A percentile compares a stretch with the other conserved stretches of the same genome.
phyloP scores from a whole-genome alignment of 2,113 vertebrate genomes.

The Lepus europaeus region DNA sequence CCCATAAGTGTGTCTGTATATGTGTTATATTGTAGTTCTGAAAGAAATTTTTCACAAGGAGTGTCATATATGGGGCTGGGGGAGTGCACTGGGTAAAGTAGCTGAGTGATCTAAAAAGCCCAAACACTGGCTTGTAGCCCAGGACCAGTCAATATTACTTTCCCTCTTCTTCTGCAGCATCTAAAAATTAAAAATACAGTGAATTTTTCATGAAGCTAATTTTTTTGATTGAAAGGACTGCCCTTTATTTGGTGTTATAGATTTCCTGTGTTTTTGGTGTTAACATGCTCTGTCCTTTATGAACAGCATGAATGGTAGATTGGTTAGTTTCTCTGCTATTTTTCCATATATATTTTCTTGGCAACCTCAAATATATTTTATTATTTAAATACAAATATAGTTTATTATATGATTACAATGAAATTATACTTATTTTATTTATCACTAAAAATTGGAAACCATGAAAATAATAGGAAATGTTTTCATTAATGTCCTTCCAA shows the following conservation, averaged over 20 bases:
- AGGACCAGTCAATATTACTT: background rate
- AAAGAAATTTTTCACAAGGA: slow-evolving; percentile 41
- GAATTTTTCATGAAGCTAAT: slow-evolving; percentile 58
- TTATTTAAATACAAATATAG: background rate
- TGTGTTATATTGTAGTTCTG: slow-evolving; percentile 7
- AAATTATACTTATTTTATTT: slow-evolving; percentile 8
- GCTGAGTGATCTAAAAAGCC: slow-evolving; percentile 38
- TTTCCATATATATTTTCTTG: slow-evolving; percentile 37
- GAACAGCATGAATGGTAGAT: background rate
- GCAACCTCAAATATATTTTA: slow-evolving; percentile 1
- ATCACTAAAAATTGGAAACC: slow-evolving; percentile 31
- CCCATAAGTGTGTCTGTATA: background rate
- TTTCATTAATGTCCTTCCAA: slow-evolving; percentile 25
- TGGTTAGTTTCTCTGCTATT: slow-evolving; percentile 35
- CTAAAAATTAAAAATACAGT: slow-evolving; percentile 57
- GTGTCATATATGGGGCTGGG: background rate
- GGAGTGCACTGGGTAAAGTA: background rate
- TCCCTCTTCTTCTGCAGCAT: slow-evolving; percentile 52
- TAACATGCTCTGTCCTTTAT: slow-evolving; percentile 47
- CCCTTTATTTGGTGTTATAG: slow-evolving; percentile 37
- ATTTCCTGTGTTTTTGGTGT: slow-evolving; percentile 40
- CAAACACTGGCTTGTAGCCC: background rate
- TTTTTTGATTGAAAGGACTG: slow-evolving; percentile 37
- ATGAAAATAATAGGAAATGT: background rate
- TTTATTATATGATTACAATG: background rate